phyloP scores from a whole-genome alignment of 2,888 invertebrate species.

The Aphidius colemani region DNA sequence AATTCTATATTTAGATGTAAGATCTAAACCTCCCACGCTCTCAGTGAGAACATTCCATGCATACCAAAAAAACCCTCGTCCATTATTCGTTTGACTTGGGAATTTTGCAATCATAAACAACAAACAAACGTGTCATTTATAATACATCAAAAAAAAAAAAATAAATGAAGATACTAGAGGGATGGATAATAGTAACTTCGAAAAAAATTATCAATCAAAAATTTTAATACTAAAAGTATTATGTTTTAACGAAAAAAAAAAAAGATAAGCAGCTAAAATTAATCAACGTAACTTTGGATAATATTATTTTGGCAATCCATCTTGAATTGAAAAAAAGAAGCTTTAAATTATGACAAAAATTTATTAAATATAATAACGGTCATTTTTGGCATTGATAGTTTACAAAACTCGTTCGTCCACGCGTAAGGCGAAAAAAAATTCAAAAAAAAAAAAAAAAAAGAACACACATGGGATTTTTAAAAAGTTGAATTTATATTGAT shows the following conservation, averaged over 20 bases:
- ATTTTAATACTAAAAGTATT: no score
- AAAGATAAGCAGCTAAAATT: no score
- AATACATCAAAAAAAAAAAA: not conserved
- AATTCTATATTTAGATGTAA: slow-evolving; percentile 11
- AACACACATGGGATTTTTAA: not conserved
- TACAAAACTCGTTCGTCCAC: slow-evolving; percentile 20
- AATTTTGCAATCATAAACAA: no score
- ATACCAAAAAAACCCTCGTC: slow-evolving; percentile 14
- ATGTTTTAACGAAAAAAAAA: no score
- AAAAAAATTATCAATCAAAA: no score
- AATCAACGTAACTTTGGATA: no score
- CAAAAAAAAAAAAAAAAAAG: not conserved
- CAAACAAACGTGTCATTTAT: no score
- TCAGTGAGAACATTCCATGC: slow-evolving; percentile 14
- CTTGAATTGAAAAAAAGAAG: not conserved
- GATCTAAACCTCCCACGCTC: slow-evolving; percentile 7
- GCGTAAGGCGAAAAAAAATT: slow-evolving; percentile 11
- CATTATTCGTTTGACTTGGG: not conserved
- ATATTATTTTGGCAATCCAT: no score
- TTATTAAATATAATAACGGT: no score
- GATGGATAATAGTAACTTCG: no score
- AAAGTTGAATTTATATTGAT: no score
- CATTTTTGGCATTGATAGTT: slow-evolving; percentile 20
- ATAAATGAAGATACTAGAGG: no score
- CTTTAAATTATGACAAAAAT: slow-evolving; percentile 10